Percentiles rank a stretch among this genome's conserved stretches.
Evolutionary conservation across 2,888 invertebrate genomes (phyloP).

Genomic region (Orthosia gracilis): DNA sequence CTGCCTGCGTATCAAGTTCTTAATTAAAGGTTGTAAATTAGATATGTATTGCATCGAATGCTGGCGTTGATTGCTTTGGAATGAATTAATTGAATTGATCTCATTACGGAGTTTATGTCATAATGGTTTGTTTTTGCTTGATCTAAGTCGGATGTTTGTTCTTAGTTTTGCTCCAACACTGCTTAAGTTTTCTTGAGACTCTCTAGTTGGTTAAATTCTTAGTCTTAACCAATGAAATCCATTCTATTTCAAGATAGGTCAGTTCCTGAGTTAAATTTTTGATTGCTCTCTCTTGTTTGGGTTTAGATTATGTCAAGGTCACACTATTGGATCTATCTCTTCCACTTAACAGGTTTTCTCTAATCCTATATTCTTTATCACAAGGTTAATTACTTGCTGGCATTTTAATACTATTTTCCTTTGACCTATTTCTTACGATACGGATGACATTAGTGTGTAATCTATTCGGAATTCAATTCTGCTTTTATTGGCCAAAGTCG

Average conservation of each 20-base stretch:
- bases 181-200: neutral
- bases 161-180: neutral
- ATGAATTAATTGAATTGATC: conserved; percentile 6
- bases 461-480: conserved; percentile 42
- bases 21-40: conserved; percentile 59
- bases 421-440: conserved; percentile 10
- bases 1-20: conserved; percentile 47
- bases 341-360: neutral
- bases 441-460: conserved; percentile 20
- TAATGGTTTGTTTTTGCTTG: neutral
- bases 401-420: neutral
- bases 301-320: neutral
- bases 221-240: too few relatives aligned
- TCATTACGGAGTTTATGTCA: neutral
- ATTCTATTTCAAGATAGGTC: neutral
- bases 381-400: neutral
- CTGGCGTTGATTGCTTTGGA: conserved; percentile 23
- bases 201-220: neutral
- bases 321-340: neutral
- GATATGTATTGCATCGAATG: conserved; percentile 37
- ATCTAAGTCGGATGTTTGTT: neutral
- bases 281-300: too few relatives aligned
- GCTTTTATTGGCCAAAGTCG: conserved; percentile 35
- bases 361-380: neutral
- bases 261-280: neutral